Percentiles rank a stretch among this genome's conserved stretches.
These are phyloP conservation scores for Branchipolynoe longqiensis DNA, from an alignment of 2,888 invertebrate genomes.

Conservation along the genomic window DNA sequence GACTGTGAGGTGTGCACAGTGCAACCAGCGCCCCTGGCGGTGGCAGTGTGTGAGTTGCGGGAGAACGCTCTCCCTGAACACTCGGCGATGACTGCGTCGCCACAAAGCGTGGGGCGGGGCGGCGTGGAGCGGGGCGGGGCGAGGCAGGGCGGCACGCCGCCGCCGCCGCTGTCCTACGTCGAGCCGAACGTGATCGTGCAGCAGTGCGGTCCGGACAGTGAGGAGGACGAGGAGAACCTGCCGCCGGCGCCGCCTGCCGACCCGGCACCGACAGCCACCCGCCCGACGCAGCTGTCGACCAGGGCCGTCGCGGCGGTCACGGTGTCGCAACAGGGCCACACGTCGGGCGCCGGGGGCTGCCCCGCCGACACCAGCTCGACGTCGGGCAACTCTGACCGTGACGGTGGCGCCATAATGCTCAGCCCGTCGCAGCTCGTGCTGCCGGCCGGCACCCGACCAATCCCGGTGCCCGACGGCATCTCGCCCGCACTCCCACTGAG, in stretches of 20 bases:
- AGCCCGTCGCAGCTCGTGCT: constrained; percentile 8
- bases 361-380: neutral
- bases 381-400: neutral
- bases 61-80: neutral
- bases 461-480: neutral
- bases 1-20: neutral
- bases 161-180: too few relatives aligned
- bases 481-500: constrained; percentile 24
- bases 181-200: constrained; percentile 26
- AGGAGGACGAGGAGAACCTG: neutral
- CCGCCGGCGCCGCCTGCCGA: neutral
- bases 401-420: neutral
- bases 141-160: neutral
- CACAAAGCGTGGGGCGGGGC: neutral
- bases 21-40: too few relatives aligned
- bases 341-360: neutral
- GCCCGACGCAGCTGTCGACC: neutral
- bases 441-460: neutral
- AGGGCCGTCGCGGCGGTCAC: neutral
- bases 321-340: neutral
- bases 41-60: too few relatives aligned
- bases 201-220: constrained; percentile 20
- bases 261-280: neutral
- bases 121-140: neutral
- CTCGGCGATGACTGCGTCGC: too few relatives aligned